These are phyloP conservation scores for Drosophila erecta DNA, from an alignment of 1,140 invertebrate genomes.

Conservation along the genomic window DNA sequence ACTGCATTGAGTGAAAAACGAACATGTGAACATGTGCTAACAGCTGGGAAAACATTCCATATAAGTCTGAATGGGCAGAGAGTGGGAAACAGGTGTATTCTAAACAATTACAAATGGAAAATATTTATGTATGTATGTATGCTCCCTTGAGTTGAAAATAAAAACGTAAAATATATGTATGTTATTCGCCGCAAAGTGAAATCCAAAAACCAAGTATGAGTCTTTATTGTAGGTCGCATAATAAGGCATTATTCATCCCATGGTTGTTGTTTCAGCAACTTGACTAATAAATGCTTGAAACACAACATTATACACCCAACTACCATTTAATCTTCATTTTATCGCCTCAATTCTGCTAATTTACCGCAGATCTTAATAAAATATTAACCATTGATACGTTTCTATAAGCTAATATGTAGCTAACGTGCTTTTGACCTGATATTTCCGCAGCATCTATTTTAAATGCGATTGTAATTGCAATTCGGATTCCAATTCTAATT, in stretches of 20 bases:
- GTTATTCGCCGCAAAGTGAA: not conserved
- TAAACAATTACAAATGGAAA: conserved; percentile 14
- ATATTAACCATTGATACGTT: not conserved
- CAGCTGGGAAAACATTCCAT: conserved; percentile 18
- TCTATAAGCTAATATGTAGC: not conserved
- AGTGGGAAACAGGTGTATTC: conserved; percentile 15
- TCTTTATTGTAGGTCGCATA: not conserved
- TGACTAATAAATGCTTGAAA: no score
- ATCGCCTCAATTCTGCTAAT: no score
- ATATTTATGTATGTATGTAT: not conserved
- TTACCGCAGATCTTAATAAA: no score
- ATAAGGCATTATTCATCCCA: not conserved
- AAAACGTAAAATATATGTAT: no score
- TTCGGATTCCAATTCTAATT: conserved; percentile 26
- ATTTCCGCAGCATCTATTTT: conserved; percentile 3
- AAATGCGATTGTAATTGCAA: conserved; percentile 15
- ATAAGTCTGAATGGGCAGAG: conserved; percentile 1
- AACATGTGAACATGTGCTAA: conserved; percentile 19
- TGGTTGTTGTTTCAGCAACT: no score
- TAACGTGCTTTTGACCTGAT: not conserved
- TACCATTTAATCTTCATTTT: no score
- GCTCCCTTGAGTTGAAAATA: no score
- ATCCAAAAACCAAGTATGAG: not conserved
- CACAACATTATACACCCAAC: no score
- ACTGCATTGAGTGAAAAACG: conserved; percentile 21